Evolutionary conservation across 2,797 vertebrate species (phyloP), one percentile per base, ranked within the genome.

Genomic region (Schizopygopsis malacanthus): DNA sequence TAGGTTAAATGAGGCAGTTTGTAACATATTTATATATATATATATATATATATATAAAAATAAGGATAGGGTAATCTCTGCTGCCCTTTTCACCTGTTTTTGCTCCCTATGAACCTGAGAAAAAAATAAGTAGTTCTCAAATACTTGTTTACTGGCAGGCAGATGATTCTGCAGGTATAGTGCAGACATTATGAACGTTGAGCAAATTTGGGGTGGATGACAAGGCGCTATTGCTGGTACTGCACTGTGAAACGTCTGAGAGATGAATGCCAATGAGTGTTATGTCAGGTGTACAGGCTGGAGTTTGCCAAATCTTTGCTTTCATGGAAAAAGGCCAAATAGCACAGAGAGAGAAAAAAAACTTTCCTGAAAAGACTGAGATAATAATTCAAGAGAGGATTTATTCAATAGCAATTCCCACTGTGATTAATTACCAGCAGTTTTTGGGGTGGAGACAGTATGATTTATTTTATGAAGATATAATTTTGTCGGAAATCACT

Each of bases 221-320:
- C 94, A 95, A 90, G 84, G 84, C 85, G 86, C 83, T 90, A 88
- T 91, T 92, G 82, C 93, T 94, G 88, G 71, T 92, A 91, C 93
- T 90, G 90, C 91, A 90, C 88, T 91, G 93, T 93, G 94, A 94
- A 94, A 92, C 87, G 79, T 94, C 91, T 93, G 91, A 94, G 92
- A 92, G 91, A 90, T 88, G 87, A 86, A 86, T 95, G 93, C 93
- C 92, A 90, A 81, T 85, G 84, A 81, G 87, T 97, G 95, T 97
- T 97, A 95, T 95, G 94, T 95, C 96, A 97, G 96, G 96, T 97
- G 96, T 89, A 90, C 90, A 87, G 89, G 90, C 90, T 67, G 82
- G 61, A 80, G 33, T 87, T 90, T 87, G 92, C 92, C 94, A 95
- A 91, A 92, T 89, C 86, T 89, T 79, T 39, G 87, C 94, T 95